These are phyloP conservation scores for Dasyornis broadbenti DNA, from an alignment of 2,113 vertebrate genomes.

Conservation along the genomic window DNA sequence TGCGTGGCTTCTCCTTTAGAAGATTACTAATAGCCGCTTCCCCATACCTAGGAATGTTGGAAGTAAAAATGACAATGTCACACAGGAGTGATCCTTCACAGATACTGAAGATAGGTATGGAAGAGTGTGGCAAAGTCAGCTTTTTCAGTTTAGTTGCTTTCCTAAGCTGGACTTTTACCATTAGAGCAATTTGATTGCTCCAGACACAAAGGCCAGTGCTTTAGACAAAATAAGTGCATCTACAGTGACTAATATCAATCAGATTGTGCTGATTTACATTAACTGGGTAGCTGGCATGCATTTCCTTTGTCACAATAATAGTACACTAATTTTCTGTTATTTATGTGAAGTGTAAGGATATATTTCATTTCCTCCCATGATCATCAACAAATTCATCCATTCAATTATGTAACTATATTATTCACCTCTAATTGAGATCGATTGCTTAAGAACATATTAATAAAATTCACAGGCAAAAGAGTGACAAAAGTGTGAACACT, in stretches of 20 bases:
- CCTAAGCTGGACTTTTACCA: not conserved
- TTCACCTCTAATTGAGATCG: not conserved
- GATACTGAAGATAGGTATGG: accelerated
- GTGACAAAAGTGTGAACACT: not conserved
- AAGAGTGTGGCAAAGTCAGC: not conserved
- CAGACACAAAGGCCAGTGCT: not conserved
- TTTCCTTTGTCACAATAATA: not conserved
- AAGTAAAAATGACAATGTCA: not conserved
- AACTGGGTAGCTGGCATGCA: not conserved
- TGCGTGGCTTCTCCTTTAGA: not conserved
- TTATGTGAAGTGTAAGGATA: not conserved
- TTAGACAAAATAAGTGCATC: not conserved
- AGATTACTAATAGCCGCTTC: not conserved
- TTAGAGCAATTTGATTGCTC: not conserved
- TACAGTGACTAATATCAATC: not conserved
- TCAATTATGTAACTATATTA: not conserved
- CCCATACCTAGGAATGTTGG: accelerated
- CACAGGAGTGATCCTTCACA: too few species aligned
- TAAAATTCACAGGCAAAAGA: not conserved
- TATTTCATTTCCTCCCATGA: not conserved
- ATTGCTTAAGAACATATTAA: not conserved
- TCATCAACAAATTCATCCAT: not conserved
- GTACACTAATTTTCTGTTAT: not conserved
- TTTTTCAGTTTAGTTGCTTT: not conserved
- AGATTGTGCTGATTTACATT: not conserved